Evolutionary conservation across 2,797 vertebrate species (phyloP).

Genomic region (Anableps anableps): DNA sequence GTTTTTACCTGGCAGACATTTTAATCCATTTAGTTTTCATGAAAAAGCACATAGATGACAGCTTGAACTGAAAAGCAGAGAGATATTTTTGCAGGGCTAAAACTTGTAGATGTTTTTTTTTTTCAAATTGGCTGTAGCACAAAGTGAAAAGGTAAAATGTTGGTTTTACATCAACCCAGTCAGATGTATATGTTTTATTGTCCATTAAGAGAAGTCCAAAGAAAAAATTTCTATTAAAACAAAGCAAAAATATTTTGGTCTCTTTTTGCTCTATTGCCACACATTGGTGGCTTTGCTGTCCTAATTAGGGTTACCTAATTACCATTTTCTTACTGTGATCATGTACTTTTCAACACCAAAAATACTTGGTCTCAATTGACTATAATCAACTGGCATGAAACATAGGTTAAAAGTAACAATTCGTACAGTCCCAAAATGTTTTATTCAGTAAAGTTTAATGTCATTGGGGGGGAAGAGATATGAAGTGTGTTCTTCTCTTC

Average conservation of each 20-base stretch:
- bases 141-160: neutral
- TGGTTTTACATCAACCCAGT: neutral
- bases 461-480: neutral
- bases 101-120: neutral
- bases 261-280: constrained; percentile 6
- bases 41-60: neutral
- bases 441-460: neutral
- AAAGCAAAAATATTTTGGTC: constrained; percentile 11
- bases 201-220: constrained; percentile 16
- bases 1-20: neutral
- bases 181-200: neutral
- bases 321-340: neutral
- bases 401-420: neutral
- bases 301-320: neutral
- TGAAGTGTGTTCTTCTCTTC: neutral
- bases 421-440: neutral
- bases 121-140: neutral
- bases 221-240: constrained; percentile 40
- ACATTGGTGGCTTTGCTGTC: neutral
- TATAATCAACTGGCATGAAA: neutral
- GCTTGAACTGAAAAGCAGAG: neutral
- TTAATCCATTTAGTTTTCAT: neutral
- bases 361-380: neutral
- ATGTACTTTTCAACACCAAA: neutral
- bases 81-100: neutral